Evolutionary conservation across 2,888 invertebrate species (phyloP).

Genomic region (Bellardia bayeri): DNA sequence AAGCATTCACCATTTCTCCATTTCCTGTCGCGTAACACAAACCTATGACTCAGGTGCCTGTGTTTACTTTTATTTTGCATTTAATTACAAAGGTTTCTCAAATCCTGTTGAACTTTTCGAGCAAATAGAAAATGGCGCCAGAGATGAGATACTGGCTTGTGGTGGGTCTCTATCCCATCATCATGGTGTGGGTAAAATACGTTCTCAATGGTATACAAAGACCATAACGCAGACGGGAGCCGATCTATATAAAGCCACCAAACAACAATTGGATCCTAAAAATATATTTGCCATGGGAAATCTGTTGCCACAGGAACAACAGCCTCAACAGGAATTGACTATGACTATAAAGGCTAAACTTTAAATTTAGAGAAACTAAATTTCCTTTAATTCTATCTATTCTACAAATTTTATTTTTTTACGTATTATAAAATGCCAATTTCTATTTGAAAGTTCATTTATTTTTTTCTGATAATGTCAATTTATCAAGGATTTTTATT

Average conservation of each 20-base stretch:
- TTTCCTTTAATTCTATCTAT: constrained; percentile 20
- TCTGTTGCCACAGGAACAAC: constrained; percentile 83
- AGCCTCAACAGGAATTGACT: constrained; percentile 11
- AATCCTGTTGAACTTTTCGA: constrained; percentile 93
- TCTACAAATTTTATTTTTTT: constrained; percentile 22
- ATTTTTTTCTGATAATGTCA: background rate
- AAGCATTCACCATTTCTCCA: constrained; percentile 87
- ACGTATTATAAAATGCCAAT: background rate
- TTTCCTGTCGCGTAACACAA: constrained; percentile 96
- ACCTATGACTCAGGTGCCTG: constrained; percentile 99
- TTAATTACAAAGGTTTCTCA: constrained; percentile 87
- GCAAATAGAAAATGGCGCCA: constrained; percentile 93
- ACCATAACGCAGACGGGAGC: constrained; percentile 94
- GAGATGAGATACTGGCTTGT: constrained; percentile 95
- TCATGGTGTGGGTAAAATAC: constrained; percentile 97
- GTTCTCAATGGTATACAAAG: constrained; percentile 93
- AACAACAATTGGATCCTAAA: constrained; percentile 94
- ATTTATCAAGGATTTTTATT: too few relatives aligned
- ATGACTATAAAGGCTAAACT: constrained; percentile 77
- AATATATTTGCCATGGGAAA: constrained; percentile 97
- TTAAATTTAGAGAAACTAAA: constrained; percentile 68
- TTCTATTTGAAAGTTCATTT: background rate
- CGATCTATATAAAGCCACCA: constrained; percentile 91
- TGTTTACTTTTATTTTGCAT: constrained; percentile 97
- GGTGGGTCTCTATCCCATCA: constrained; percentile 95